Evolutionary conservation across 1,140 invertebrate species (phyloP), one percentile per base, ranked within the genome.

Genomic region (Xylocopa sonorina): DNA sequence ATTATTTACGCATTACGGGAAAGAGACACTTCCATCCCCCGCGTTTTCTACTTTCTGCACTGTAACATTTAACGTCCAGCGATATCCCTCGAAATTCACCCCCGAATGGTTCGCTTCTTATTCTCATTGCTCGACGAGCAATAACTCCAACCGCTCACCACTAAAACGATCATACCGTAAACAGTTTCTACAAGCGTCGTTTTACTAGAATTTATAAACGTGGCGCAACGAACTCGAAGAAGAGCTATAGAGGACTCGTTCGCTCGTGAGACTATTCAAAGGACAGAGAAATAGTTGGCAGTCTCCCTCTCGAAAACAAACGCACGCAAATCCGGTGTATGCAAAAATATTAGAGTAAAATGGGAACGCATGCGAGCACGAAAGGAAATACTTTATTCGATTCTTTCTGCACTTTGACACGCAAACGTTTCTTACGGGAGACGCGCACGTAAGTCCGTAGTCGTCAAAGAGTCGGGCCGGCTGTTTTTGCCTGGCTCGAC

Each of bases 221-320:
- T 34, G 53, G 41, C 27, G 38, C 48, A 27, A 38, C 38, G 38
- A 27, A 43, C 51, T 43, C 51, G 14, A 43, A 41, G 69, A 29
- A 60, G 62, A 50, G 16, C 69, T 55, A 34, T 73, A 21, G 32
- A 57, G 32, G 71, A 62, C 43, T 24, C 62, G 43, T 73, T 55
- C 43, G 48, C 69, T 73, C 62, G 69, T 16, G 34, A 62, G 57
- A 29, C 57, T 38, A 62, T 58, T 73, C 29, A 29, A 62, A 29
- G 62, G 69, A 68, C 38, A 32, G 53, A 68, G 48, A 68, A 32
- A 72, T 72, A 72, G 69, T 46, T 72, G 69, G 69, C 69, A 72
- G 60, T 72, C 21, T 43, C 46, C 27, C 53, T 60, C 53, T 48
- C 29, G 27, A 58, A 7, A 32, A 58, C 55, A 57, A 72, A 73